Conservation (phyloP, 2,888 invertebrate species). For the Clivina fossor region DNA sequence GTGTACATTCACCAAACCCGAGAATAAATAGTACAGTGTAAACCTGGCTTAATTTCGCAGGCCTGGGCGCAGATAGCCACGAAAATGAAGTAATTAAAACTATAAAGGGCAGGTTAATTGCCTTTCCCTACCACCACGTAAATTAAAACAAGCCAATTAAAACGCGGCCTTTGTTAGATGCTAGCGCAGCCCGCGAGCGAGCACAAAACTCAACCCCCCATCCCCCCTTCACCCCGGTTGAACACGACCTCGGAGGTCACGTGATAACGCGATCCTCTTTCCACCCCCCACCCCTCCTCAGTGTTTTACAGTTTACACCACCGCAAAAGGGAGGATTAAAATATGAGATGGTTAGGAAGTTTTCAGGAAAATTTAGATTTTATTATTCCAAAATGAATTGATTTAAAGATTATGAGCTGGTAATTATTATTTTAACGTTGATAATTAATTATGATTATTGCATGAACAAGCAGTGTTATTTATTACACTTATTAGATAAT, state of each 20-base stretch:
- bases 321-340: no score
- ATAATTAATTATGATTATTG: no score
- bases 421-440: no score
- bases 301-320: conserved; percentile 18
- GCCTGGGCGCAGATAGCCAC: conserved; percentile 57
- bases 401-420: no score
- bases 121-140: conserved; percentile 56
- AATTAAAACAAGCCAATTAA: conserved; percentile 57
- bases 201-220: conserved; percentile 32
- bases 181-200: conserved; percentile 40
- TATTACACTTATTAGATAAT: no score
- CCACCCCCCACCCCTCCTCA: conserved; percentile 40
- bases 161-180: conserved; percentile 49
- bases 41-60: conserved; percentile 48
- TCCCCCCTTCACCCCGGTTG: conserved; percentile 5
- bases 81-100: conserved; percentile 76
- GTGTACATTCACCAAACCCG: no score
- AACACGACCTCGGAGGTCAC: no score
- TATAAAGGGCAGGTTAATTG: conserved; percentile 75
- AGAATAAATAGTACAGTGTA: conserved; percentile 43
- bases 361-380: no score
- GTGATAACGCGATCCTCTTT: conserved; percentile 50
- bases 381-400: no score
- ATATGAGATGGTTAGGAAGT: no score
- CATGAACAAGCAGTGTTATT: no score